A percentile compares a stretch with the other conserved stretches of the same genome.
These are phyloP conservation scores for Craseonycteris thonglongyai DNA, from an alignment of 2,113 vertebrate species.

Conservation along the genomic window DNA sequence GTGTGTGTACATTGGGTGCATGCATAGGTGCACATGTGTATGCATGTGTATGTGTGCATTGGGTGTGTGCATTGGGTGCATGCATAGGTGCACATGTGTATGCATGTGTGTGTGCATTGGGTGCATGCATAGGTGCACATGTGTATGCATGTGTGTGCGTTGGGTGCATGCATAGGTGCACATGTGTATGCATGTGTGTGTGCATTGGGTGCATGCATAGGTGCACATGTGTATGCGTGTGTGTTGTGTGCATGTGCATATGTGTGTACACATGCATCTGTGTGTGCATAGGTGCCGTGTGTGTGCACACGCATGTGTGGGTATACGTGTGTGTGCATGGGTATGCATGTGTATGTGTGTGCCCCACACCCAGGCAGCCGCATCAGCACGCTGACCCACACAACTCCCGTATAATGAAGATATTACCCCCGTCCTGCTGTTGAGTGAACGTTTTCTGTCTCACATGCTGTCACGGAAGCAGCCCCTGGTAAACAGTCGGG, in stretches of 20 bases:
- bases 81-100: not conserved
- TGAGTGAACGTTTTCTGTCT: not conserved
- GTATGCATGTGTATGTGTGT: not conserved
- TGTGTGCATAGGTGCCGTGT: not conserved
- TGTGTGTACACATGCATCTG: not conserved
- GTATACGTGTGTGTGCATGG: fast-evolving
- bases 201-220: too few species aligned
- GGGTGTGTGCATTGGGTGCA: too few species aligned
- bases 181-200: not conserved
- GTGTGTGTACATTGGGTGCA: fast-evolving
- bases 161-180: fast-evolving
- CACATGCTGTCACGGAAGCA: fast-evolving
- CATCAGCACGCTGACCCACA: too few species aligned
- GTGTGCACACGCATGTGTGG: fast-evolving
- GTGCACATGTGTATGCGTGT: fast-evolving
- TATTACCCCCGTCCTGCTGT: fast-evolving
- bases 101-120: fast-evolving
- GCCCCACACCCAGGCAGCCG: not conserved
- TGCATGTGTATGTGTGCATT: fast-evolving
- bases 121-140: too few species aligned
- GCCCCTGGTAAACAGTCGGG: fast-evolving
- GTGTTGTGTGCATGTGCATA: fast-evolving
- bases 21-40: too few species aligned
- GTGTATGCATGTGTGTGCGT: too few species aligned
- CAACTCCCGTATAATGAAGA: fast-evolving